Percentiles rank a stretch among this genome's conserved stretches.
These are phyloP conservation scores for Drosophila nr. medialis DNA, from an alignment of 2,888 invertebrate genomes.

Conservation along the genomic window DNA sequence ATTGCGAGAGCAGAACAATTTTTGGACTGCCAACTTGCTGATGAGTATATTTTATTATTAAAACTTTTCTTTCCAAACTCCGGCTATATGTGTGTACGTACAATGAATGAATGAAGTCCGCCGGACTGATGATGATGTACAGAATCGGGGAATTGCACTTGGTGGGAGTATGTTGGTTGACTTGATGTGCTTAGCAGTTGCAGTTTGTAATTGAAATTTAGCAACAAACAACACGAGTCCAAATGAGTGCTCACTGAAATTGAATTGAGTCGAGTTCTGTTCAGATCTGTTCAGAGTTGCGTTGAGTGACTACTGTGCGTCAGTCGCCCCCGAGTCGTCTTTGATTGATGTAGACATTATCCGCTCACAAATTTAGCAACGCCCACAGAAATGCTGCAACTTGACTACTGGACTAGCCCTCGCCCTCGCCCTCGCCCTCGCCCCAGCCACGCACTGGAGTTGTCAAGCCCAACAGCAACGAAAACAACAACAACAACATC, in stretches of 20 bases:
- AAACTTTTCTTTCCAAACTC: slow-evolving; percentile 32
- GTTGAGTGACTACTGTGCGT: slow-evolving; percentile 65
- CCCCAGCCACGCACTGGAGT: slow-evolving; percentile 9
- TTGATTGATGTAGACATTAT: slow-evolving; percentile 81
- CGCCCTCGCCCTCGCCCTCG: too few species aligned
- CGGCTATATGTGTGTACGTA: slow-evolving; percentile 8
- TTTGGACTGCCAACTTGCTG: slow-evolving; percentile 28
- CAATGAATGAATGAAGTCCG: not conserved
- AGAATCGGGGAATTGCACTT: slow-evolving; percentile 12
- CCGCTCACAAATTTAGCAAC: slow-evolving; percentile 64
- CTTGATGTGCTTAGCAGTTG: slow-evolving; percentile 72
- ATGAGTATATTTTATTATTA: slow-evolving; percentile 15
- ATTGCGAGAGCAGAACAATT: slow-evolving; percentile 31
- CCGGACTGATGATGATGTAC: slow-evolving; percentile 40
- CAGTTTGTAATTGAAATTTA: slow-evolving; percentile 79
- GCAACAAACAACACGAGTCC: slow-evolving; percentile 57
- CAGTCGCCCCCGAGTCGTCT: slow-evolving; percentile 52
- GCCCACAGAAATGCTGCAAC: slow-evolving; percentile 37
- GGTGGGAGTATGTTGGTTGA: slow-evolving; percentile 43
- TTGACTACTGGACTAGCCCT: slow-evolving; percentile 10
- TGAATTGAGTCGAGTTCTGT: slow-evolving; percentile 39
- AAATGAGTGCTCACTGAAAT: slow-evolving; percentile 33
- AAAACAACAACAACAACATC: slow-evolving; percentile 36
- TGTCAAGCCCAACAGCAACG: slow-evolving; percentile 46
- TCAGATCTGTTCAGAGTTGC: slow-evolving; percentile 32